phyloP scores from a whole-genome alignment of 2,113 vertebrate genomes.

The Percina caprodes region DNA sequence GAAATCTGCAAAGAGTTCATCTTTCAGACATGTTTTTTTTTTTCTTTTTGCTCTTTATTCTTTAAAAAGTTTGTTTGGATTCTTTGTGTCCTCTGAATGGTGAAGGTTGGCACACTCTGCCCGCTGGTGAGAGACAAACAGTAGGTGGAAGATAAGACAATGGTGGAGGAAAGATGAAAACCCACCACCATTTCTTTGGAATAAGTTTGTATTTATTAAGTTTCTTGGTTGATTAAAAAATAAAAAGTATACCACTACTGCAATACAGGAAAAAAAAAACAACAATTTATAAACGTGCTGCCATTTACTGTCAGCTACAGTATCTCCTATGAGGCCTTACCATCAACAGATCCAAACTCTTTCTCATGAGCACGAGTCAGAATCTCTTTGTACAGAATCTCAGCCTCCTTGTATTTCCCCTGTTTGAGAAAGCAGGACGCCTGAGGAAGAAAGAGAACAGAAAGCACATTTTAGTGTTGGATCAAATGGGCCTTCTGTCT shows the following conservation, averaged over 20 bases:
- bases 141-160: constrained; percentile 30
- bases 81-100: constrained; percentile 48
- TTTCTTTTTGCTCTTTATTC: constrained; percentile 52
- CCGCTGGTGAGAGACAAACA: constrained; percentile 62
- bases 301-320: background rate
- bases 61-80: constrained; percentile 40
- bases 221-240: background rate
- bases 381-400: constrained; percentile 98
- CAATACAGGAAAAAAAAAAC: background rate
- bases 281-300: background rate
- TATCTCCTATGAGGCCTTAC: constrained; percentile 79
- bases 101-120: constrained; percentile 38
- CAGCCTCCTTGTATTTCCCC: constrained; percentile 96
- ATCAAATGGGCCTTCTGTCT: constrained; percentile 26
- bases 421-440: constrained; percentile 99
- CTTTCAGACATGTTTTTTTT: constrained; percentile 18
- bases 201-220: background rate
- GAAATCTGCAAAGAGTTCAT: constrained; percentile 40
- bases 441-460: constrained; percentile 76
- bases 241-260: background rate
- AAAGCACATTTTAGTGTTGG: constrained; percentile 39
- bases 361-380: constrained; percentile 97
- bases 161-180: constrained; percentile 20
- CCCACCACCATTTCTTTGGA: background rate
- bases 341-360: constrained; percentile 98